Evolutionary conservation across 2,113 vertebrate species (phyloP).

Genomic region (Rattus rattus): DNA sequence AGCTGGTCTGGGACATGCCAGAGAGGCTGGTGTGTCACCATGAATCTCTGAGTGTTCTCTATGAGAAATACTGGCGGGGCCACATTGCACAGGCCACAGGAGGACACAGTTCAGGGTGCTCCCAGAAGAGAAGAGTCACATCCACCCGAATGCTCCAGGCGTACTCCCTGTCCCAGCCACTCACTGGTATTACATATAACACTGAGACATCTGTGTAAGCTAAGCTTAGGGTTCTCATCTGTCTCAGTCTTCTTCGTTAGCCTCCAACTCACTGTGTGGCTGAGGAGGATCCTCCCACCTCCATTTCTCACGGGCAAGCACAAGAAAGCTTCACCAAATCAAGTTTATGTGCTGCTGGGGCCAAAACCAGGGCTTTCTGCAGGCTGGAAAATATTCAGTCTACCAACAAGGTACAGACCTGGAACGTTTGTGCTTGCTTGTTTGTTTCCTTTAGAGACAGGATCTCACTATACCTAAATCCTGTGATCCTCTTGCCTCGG

Average conservation of each 20-base stretch:
- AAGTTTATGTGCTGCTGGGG: background rate
- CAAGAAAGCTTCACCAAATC: background rate
- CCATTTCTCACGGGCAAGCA: background rate
- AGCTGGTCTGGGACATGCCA: conserved; percentile 17
- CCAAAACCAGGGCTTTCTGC: background rate
- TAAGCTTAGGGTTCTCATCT: background rate
- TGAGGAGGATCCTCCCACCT: background rate
- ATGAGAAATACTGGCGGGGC: conserved; percentile 18
- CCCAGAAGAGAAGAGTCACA: background rate
- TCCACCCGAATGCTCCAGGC: background rate
- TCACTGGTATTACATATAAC: background rate
- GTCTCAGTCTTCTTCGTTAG: background rate
- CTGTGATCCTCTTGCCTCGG: background rate
- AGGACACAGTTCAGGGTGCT: no score
- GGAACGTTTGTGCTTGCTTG: background rate
- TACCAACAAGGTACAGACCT: background rate
- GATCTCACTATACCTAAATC: background rate
- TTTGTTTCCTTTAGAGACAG: background rate
- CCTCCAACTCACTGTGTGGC: background rate
- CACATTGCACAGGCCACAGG: background rate
- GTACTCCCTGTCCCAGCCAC: background rate
- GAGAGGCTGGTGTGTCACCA: conserved; percentile 66
- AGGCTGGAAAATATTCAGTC: background rate
- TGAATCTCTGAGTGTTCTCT: conserved; percentile 43
- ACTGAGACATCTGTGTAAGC: background rate